Conservation (phyloP, 2,113 vertebrate genomes). For the Vulpes lagopus region DNA sequence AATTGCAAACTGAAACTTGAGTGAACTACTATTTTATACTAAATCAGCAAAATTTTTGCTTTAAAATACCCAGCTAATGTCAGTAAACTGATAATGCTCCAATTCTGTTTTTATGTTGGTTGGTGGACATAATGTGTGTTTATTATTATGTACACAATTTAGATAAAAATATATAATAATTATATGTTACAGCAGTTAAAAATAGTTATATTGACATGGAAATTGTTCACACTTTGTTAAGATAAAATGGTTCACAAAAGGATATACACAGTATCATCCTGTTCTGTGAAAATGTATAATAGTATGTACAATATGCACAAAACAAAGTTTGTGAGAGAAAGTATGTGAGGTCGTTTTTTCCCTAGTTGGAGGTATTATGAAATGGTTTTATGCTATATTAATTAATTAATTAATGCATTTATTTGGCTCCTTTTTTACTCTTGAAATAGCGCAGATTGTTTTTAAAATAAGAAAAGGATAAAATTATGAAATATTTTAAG, state of each 20-base stretch:
- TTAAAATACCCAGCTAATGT: neutral
- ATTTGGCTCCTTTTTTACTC: neutral
- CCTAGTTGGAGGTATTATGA: neutral
- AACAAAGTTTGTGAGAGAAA: neutral
- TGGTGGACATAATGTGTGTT: neutral
- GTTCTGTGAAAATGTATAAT: neutral
- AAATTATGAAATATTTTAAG: neutral
- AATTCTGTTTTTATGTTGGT: neutral
- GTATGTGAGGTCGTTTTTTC: neutral
- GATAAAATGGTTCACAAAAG: neutral
- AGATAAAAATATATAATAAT: neutral
- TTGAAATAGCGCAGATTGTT: neutral
- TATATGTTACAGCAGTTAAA: neutral
- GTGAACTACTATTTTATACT: neutral
- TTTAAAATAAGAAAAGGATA: neutral
- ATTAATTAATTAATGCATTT: neutral
- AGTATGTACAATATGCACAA: neutral
- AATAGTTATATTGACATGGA: neutral
- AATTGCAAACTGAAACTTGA: neutral
- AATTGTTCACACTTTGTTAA: neutral
- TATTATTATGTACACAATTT: neutral
- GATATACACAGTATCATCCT: neutral
- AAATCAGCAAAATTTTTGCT: neutral
- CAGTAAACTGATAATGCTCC: neutral
- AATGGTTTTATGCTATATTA: neutral